Percentiles rank a stretch among this genome's conserved stretches.
phyloP scores from a whole-genome alignment of 2,888 invertebrate genomes.

The Agrotis puta region DNA sequence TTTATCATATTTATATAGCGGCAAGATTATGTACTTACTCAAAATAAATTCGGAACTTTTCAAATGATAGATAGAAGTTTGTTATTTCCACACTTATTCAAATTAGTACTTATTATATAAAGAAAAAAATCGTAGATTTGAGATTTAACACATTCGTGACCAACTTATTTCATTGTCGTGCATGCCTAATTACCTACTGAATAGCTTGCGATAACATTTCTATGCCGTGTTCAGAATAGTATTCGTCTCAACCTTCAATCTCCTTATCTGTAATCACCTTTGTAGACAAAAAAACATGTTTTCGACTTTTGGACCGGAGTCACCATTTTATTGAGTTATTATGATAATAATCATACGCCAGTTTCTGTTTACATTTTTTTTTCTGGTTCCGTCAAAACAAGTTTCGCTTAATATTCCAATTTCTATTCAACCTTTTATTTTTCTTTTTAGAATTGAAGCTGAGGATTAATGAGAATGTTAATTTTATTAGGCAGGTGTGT shows the following conservation, averaged over 20 bases:
- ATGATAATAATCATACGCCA: slow-evolving; percentile 69
- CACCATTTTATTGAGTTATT: slow-evolving; percentile 68
- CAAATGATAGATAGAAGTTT: not conserved
- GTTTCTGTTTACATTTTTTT: slow-evolving; percentile 72
- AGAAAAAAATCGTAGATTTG: slow-evolving; percentile 16
- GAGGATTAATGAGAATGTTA: slow-evolving; percentile 33
- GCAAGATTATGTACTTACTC: not conserved
- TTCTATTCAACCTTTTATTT: slow-evolving; percentile 46
- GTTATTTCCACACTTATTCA: not conserved
- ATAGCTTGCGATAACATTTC: slow-evolving; percentile 38
- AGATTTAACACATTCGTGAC: slow-evolving; percentile 45
- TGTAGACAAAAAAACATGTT: slow-evolving; percentile 68
- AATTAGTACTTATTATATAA: not conserved
- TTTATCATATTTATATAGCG: not conserved
- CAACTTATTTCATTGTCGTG: slow-evolving; percentile 45
- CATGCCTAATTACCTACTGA: slow-evolving; percentile 8
- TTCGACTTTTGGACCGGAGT: slow-evolving; percentile 62
- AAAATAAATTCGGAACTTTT: not conserved
- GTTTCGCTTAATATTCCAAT: slow-evolving; percentile 57
- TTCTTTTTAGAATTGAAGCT: slow-evolving; percentile 34
- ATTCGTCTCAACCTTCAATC: slow-evolving; percentile 36
- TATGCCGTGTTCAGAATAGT: slow-evolving; percentile 46
- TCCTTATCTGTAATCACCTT: slow-evolving; percentile 40
- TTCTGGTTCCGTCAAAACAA: slow-evolving; percentile 61
- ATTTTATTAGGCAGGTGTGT: slow-evolving; percentile 35